Evolutionary conservation across 2,113 vertebrate species (phyloP).

Genomic region (sheep (Ovis aries)): ARS-UI_Ramb_v3.0 NC_056059.1:32391501-32392000

Average conservation of each 20-base stretch:
- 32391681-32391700: not conserved
- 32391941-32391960: constrained; percentile 21
- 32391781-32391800: not conserved
- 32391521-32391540: not conserved
- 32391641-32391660: not conserved
- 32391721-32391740: not conserved
- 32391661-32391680: constrained; percentile 9
- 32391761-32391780: not conserved
- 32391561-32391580: not conserved
- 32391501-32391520: not conserved
- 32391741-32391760: not conserved
- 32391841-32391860: not conserved
- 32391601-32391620: not conserved
- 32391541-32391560: not conserved
- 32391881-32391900: not conserved
- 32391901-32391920: constrained; percentile 40
- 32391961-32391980: not conserved
- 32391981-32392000: constrained; percentile 51
- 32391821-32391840: not conserved
- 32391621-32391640: not conserved
- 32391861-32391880: not conserved
- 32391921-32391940: constrained; percentile 11
- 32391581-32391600: constrained; percentile 16
- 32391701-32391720: not conserved
- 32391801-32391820: not conserved